Evolutionary conservation across 2,888 invertebrate species (phyloP).

Genomic region (Aspidiotus rigidus): DNA sequence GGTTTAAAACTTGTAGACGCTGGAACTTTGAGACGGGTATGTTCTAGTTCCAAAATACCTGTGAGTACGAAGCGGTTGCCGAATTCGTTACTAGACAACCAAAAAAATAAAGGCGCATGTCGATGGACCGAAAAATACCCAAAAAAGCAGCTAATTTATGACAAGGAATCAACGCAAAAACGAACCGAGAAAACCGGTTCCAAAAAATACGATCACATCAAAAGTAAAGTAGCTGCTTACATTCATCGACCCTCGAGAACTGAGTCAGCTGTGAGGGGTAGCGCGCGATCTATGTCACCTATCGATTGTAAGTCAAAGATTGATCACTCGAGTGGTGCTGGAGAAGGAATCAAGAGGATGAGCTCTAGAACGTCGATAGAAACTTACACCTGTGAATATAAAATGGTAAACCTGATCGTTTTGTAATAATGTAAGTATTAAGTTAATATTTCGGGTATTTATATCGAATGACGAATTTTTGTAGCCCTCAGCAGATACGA

Average conservation of each 20-base stretch:
- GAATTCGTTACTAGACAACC: not conserved
- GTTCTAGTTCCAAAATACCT: slow-evolving; percentile 27
- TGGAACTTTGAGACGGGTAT: slow-evolving; percentile 7
- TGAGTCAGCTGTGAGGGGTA: not conserved
- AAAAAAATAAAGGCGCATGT: not conserved
- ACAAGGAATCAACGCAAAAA: too few species aligned
- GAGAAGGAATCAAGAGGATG: slow-evolving; percentile 5
- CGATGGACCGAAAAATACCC: not conserved
- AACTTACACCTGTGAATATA: slow-evolving; percentile 28
- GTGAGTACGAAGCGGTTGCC: slow-evolving; percentile 2
- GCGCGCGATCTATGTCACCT: slow-evolving; percentile 3
- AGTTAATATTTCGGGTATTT: not conserved
- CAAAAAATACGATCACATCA: slow-evolving; percentile 19
- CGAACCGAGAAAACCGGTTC: not conserved
- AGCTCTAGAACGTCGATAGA: slow-evolving; percentile 26
- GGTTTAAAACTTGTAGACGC: slow-evolving; percentile 13
- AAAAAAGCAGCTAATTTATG: not conserved
- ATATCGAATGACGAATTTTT: slow-evolving; percentile 6
- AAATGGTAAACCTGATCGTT: slow-evolving; percentile 12
- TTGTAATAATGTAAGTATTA: not conserved
- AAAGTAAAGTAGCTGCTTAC: slow-evolving; percentile 27
- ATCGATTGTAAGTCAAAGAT: not conserved
- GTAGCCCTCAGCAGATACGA: slow-evolving; percentile 14
- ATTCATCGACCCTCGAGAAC: slow-evolving; percentile 20
- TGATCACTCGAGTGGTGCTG: not conserved